Evolutionary conservation across 2,888 invertebrate genomes (phyloP).

Genomic region (Eumerus sabulonum): DNA sequence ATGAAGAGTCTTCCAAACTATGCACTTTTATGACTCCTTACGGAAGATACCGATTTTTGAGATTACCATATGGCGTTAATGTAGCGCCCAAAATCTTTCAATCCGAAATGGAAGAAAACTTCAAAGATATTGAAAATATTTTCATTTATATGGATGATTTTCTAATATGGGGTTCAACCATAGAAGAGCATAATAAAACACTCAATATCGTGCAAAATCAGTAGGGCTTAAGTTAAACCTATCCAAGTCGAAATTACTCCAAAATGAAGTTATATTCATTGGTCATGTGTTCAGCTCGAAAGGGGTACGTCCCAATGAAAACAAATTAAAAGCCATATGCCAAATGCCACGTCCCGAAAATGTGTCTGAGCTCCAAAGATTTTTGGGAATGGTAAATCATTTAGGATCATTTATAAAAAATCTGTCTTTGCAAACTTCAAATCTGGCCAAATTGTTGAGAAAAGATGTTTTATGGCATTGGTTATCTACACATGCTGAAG

Average conservation of each 20-base stretch:
- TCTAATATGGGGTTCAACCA: slow-evolving; percentile 20
- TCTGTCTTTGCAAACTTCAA: slow-evolving; percentile 12
- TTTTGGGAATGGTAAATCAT: slow-evolving; percentile 50
- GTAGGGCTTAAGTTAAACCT: slow-evolving; percentile 27
- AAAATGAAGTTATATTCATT: too few species aligned
- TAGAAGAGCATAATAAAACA: slow-evolving; percentile 30
- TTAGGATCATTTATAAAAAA: slow-evolving; percentile 25
- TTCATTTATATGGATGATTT: slow-evolving; percentile 52
- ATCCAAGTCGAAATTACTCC: not conserved
- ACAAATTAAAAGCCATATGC: slow-evolving; percentile 36
- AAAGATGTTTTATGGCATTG: slow-evolving; percentile 42
- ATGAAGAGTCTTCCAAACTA: slow-evolving; percentile 34
- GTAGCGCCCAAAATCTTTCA: slow-evolving; percentile 63
- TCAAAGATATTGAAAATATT: slow-evolving; percentile 64
- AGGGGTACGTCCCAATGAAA: slow-evolving; percentile 27
- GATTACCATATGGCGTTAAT: slow-evolving; percentile 47
- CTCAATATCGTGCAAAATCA: slow-evolving; percentile 19
- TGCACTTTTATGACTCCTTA: slow-evolving; percentile 63
- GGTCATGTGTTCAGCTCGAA: slow-evolving; percentile 37
- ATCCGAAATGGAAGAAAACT: slow-evolving; percentile 59
- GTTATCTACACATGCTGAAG: slow-evolving; percentile 13
- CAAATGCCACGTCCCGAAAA: slow-evolving; percentile 34
- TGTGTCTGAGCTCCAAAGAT: slow-evolving; percentile 42
- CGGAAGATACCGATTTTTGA: slow-evolving; percentile 34
- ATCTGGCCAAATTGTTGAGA: slow-evolving; percentile 30